A percentile compares a stretch with the other conserved stretches of the same genome.
Conservation (phyloP, 2,888 invertebrate species). For the Callimorpha dominula region DNA sequence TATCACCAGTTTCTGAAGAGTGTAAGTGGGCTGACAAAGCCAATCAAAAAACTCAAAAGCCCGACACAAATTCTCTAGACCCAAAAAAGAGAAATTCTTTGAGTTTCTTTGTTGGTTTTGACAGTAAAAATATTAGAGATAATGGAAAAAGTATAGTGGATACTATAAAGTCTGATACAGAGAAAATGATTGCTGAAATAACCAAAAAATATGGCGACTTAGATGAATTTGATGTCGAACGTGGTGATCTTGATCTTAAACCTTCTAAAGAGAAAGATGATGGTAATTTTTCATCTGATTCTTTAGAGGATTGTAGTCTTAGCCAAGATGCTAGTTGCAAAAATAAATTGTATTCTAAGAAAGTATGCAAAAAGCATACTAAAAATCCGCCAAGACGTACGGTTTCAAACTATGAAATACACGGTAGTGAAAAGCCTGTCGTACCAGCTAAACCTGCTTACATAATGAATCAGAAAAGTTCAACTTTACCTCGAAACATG, state of each 20-base stretch:
- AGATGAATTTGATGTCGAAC: conserved; percentile 77
- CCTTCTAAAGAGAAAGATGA: conserved; percentile 86
- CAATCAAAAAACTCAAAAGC: conserved; percentile 54
- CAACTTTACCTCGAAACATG: conserved; percentile 83
- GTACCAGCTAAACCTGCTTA: conserved; percentile 75
- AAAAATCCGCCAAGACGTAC: conserved; percentile 88
- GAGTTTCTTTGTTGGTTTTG: conserved; percentile 89
- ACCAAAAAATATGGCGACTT: conserved; percentile 88
- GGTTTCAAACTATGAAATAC: conserved; percentile 93
- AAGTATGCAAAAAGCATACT: conserved; percentile 84
- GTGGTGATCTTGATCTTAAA: conserved; percentile 73
- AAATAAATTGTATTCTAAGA: conserved; percentile 84
- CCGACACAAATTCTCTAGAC: conserved; percentile 75
- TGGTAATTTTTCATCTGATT: conserved; percentile 92
- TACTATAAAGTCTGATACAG: conserved; percentile 88
- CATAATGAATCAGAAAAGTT: conserved; percentile 77
- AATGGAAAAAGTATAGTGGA: conserved; percentile 87
- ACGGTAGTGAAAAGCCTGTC: conserved; percentile 77
- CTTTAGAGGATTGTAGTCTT: conserved; percentile 90
- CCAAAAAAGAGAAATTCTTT: conserved; percentile 87
- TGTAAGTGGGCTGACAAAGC: conserved; percentile 88
- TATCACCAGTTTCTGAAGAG: conserved; percentile 94
- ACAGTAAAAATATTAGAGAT: conserved; percentile 77
- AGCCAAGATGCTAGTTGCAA: conserved; percentile 84
- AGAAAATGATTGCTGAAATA: conserved; percentile 89